phyloP scores from a whole-genome alignment of 2,113 vertebrate species.

The Tachysurus fulvidraco region DNA sequence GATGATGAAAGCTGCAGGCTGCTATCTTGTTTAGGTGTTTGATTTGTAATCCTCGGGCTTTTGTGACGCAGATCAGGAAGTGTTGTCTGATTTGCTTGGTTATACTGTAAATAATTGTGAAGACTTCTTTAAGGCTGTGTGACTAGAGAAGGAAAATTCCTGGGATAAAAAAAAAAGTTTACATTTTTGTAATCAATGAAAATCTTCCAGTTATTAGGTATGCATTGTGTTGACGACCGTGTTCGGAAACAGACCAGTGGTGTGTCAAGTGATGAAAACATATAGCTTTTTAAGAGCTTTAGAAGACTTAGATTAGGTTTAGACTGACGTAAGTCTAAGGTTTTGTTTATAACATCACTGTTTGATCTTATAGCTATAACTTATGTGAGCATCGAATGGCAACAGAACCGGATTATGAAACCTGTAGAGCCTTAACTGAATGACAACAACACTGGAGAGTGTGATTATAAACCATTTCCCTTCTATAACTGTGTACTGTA shows the following conservation, averaged over 20 bases:
- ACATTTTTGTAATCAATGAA: not conserved
- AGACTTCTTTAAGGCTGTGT: not conserved
- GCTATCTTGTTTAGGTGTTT: constrained; percentile 24
- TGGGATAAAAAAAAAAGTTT: not conserved
- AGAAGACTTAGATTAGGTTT: too few species aligned
- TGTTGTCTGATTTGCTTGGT: not conserved
- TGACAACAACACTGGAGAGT: too few species aligned
- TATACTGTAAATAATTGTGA: too few species aligned
- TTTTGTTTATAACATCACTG: not conserved
- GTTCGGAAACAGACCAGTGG: not conserved
- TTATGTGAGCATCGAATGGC: not conserved
- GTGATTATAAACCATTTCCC: too few species aligned
- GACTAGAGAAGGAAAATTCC: not conserved
- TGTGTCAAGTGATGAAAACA: not conserved
- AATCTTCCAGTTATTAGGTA: not conserved
- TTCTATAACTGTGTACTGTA: too few species aligned
- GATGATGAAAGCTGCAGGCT: constrained; percentile 13
- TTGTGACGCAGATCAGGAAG: not conserved
- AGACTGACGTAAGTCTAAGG: too few species aligned
- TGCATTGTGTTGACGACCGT: not conserved
- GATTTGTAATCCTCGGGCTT: constrained; percentile 24
- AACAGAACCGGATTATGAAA: not conserved
- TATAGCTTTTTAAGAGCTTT: not conserved
- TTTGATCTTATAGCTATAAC: not conserved
- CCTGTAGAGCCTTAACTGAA: not conserved